Conservation (phyloP, 2,797 vertebrate species). For the Sebastes vulpes region DNA sequence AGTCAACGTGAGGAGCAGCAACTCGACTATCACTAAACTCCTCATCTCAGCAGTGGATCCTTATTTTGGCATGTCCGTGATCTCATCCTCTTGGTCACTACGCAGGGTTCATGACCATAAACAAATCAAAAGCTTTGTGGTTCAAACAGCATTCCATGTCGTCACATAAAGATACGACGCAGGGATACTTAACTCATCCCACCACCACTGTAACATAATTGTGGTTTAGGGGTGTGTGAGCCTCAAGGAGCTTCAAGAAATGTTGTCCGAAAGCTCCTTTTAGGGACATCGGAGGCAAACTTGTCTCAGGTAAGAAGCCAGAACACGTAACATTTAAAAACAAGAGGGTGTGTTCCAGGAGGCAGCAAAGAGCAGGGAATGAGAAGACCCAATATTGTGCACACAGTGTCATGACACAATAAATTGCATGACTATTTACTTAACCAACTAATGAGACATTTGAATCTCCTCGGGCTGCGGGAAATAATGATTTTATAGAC, state of each 20-base stretch:
- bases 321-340: neutral
- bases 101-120: neutral
- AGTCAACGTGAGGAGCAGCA: neutral
- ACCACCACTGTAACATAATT: too few relatives aligned
- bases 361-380: neutral
- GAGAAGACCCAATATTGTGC: neutral
- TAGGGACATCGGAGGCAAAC: too few relatives aligned
- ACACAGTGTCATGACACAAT: too few relatives aligned
- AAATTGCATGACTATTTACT: neutral
- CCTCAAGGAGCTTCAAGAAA: too few relatives aligned
- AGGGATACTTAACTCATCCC: neutral
- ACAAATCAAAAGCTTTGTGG: neutral
- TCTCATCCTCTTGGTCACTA: slow-evolving; percentile 9
- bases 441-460: neutral
- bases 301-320: too few relatives aligned
- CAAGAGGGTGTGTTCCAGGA: neutral
- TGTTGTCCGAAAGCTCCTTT: too few relatives aligned
- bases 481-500: neutral
- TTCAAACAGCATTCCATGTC: neutral
- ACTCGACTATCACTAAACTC: neutral
- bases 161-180: neutral
- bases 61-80: slow-evolving; percentile 5
- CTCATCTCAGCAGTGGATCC: neutral
- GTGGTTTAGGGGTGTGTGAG: too few relatives aligned
- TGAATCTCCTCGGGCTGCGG: neutral